Percentiles rank a stretch among this genome's conserved stretches.
Evolutionary conservation across 2,113 vertebrate genomes (phyloP).

Genomic region (Casuarius casuarius): DNA sequence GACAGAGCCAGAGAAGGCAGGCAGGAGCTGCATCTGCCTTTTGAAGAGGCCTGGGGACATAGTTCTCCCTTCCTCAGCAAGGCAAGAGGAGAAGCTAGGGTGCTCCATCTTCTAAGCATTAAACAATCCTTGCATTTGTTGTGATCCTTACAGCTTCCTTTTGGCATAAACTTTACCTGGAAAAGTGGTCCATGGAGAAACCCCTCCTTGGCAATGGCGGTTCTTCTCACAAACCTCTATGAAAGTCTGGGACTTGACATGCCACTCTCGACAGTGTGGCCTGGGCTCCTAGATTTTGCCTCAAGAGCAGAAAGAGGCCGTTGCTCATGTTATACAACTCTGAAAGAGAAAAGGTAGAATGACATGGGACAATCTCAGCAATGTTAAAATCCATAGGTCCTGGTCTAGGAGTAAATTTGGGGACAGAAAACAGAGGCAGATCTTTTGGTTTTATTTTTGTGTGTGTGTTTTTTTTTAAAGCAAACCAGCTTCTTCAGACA

Average conservation of each 20-base stretch:
- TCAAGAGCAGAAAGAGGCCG: neutral
- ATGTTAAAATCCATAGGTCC: neutral
- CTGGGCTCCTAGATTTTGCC: neutral
- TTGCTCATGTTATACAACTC: neutral
- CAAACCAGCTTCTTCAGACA: neutral
- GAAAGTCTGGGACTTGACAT: neutral
- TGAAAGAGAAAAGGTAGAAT: neutral
- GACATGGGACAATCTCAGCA: neutral
- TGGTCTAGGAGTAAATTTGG: no score
- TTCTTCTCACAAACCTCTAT: neutral
- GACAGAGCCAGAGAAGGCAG: neutral
- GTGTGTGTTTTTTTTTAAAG: no score
- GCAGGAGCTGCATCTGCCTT: neutral
- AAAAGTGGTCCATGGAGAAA: neutral
- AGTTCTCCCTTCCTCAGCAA: neutral
- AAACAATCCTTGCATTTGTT: neutral
- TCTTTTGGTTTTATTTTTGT: no score
- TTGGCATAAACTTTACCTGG: neutral
- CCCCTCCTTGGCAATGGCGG: neutral
- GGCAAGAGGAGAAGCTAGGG: neutral
- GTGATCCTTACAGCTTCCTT: neutral
- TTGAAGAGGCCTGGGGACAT: neutral
- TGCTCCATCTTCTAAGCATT: neutral
- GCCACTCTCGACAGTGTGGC: rapidly evolving
- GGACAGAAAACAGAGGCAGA: neutral